phyloP scores from a whole-genome alignment of 2,888 invertebrate genomes.

The Parnassius mnemosyne region DNA sequence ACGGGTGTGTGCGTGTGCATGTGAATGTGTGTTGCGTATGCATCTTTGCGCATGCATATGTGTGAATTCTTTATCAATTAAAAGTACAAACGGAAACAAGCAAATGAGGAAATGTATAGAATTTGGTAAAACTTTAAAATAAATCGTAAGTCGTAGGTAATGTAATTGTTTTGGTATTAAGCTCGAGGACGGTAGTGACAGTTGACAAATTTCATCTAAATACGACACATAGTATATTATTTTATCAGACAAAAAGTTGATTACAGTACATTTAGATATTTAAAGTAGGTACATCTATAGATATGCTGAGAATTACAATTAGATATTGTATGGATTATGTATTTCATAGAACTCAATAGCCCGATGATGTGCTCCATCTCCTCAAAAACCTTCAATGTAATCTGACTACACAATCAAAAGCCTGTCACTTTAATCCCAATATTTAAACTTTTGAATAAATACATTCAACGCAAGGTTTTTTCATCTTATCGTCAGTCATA shows the following conservation, averaged over 20 bases:
- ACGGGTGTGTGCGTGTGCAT: not conserved
- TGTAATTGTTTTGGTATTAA: not conserved
- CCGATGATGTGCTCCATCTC: not conserved
- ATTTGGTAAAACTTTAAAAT: too few relatives aligned
- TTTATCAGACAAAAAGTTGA: constrained; percentile 12
- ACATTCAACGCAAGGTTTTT: too few relatives aligned
- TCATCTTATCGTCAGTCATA: not conserved
- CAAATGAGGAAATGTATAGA: too few relatives aligned
- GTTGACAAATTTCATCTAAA: constrained; percentile 7
- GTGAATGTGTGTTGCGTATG: not conserved
- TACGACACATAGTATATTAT: constrained; percentile 8
- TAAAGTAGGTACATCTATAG: constrained; percentile 6
- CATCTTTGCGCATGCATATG: too few relatives aligned
- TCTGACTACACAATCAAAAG: not conserved
- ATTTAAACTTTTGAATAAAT: too few relatives aligned
- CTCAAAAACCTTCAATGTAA: not conserved
- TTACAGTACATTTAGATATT: constrained; percentile 9
- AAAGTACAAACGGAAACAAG: not conserved
- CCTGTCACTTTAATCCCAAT: not conserved
- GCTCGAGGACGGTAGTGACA: constrained; percentile 5
- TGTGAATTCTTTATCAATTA: too few relatives aligned
- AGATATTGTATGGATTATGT: constrained; percentile 4
- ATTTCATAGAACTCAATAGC: constrained; percentile 1
- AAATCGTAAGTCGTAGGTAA: too few relatives aligned
- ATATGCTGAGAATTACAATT: constrained; percentile 10